phyloP scores from a whole-genome alignment of 2,888 invertebrate genomes.

The Thelaira solivaga region DNA sequence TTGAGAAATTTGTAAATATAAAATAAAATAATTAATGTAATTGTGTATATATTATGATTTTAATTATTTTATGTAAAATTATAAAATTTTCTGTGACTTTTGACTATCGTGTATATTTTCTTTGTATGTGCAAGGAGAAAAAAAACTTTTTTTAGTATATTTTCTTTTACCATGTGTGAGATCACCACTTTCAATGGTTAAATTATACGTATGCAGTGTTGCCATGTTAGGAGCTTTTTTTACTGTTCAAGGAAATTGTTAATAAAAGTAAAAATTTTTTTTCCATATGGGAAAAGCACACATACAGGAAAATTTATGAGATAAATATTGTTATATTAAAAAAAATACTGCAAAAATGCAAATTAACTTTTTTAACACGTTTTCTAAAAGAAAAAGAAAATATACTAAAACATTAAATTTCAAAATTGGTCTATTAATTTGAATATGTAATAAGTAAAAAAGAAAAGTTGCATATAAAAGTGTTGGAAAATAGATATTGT shows the following conservation, averaged over 20 bases:
- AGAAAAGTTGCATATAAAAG: too few species aligned
- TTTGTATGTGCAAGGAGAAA: constrained; percentile 56
- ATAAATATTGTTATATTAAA: not conserved
- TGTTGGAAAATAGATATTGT: too few species aligned
- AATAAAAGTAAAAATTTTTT: not conserved
- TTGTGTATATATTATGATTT: too few species aligned
- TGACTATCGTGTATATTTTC: constrained; percentile 16
- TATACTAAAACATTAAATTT: too few species aligned
- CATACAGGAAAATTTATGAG: not conserved
- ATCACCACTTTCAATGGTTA: constrained; percentile 61
- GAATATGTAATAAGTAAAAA: too few species aligned
- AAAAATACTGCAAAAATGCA: too few species aligned
- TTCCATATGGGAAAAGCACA: not conserved
- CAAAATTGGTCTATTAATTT: too few species aligned
- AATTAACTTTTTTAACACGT: too few species aligned
- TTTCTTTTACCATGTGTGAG: constrained; percentile 62
- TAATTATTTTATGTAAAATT: too few species aligned
- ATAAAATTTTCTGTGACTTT: not conserved
- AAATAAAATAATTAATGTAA: too few species aligned
- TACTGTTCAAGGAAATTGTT: not conserved
- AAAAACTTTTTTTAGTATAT: constrained; percentile 42
- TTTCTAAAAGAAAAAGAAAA: too few species aligned
- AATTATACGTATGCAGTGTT: constrained; percentile 35
- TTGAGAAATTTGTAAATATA: not conserved
- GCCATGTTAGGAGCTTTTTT: constrained; percentile 11